Base-by-base conservation (phyloP, 1,140 invertebrate genomes). In the Drosophila paulistorum region DNA sequence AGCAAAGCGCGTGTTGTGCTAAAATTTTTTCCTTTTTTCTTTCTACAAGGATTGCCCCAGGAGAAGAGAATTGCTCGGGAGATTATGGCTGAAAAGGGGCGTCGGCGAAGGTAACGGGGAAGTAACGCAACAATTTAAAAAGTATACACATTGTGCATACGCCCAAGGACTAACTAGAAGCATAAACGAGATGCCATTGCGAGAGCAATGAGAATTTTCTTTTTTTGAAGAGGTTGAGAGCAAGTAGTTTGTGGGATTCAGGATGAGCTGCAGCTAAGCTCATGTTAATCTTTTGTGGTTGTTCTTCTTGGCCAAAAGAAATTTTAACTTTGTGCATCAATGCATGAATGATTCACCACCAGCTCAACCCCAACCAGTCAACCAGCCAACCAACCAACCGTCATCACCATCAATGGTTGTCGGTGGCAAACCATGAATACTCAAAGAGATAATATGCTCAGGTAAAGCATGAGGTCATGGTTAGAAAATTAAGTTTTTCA, bases 241-340 rank as follows among this genome's bases (percentile, higher is more conserved):
- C 45, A 51, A 30, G 30, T 30, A 30, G 30, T 30, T 30, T 6
- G 2, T 30, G 30, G 45, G 45, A 51, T 51, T 23, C 45, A 51
- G 84, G 64, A 77, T 85, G 74, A 84, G 81, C 74, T 68, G 75
- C 74, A 71, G 83, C 83, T 87, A 63, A 79, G 71, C 83, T 66
- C 71, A 68, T 82, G 82, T 80, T 82, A 73, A 70, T 82, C 79
- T 87, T 85, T 79, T 87, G 78, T 82, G 75, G 71, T 67, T 80
- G 70, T 71, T 74, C 69, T 74, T 72, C 30, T 30, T 30, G 30
- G 54, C 59, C 68, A 71, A 75, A 75, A 78, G 78, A 78, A 77
- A 79, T 66, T 79, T 86, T 82, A 85, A 86, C 82, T 75, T 62
- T 85, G 74, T 61, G 58, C 71, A 68, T 68, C 79, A 86, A 74